These are phyloP conservation scores for Bradynema listronoti DNA, from an alignment of 1,140 invertebrate species.

Conservation along the genomic window DNA sequence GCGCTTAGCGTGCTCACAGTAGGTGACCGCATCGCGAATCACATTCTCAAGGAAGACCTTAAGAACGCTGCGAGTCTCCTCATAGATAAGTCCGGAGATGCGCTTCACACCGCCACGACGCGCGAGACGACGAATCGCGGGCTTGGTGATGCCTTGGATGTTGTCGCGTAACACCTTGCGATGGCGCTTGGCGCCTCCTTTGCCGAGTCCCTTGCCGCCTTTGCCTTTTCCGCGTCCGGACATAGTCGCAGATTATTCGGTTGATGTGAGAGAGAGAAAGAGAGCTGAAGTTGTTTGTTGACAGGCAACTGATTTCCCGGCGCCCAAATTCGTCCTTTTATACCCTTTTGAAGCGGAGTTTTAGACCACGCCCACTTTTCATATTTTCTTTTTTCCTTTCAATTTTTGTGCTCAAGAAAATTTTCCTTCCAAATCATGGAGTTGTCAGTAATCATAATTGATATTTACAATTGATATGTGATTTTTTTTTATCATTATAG, in stretches of 20 bases:
- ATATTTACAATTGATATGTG: too few relatives aligned
- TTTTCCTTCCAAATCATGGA: too few relatives aligned
- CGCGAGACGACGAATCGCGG: slow-evolving; percentile 66
- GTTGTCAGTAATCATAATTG: too few relatives aligned
- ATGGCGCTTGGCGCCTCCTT: slow-evolving; percentile 69
- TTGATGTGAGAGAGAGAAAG: neutral
- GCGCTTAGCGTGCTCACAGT: slow-evolving; percentile 73
- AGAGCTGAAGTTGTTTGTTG: too few relatives aligned
- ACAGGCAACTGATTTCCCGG: too few relatives aligned
- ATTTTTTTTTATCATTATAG: too few relatives aligned
- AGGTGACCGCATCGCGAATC: slow-evolving; percentile 75
- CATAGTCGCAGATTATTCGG: slow-evolving; percentile 11
- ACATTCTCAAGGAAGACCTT: slow-evolving; percentile 70
- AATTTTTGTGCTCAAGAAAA: too few relatives aligned
- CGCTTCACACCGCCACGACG: slow-evolving; percentile 71
- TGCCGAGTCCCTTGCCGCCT: slow-evolving; percentile 65
- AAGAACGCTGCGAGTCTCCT: slow-evolving; percentile 57
- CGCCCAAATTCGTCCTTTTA: too few relatives aligned
- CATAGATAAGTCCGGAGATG: slow-evolving; percentile 70
- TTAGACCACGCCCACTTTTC: too few relatives aligned
- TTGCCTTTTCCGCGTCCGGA: slow-evolving; percentile 65
- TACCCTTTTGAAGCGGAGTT: too few relatives aligned
- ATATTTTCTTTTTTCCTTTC: too few relatives aligned
- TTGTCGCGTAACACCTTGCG: slow-evolving; percentile 66
- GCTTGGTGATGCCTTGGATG: slow-evolving; percentile 70